Evolutionary conservation across 1,140 invertebrate genomes (phyloP).

Genomic region (Micrasema minimum): DNA sequence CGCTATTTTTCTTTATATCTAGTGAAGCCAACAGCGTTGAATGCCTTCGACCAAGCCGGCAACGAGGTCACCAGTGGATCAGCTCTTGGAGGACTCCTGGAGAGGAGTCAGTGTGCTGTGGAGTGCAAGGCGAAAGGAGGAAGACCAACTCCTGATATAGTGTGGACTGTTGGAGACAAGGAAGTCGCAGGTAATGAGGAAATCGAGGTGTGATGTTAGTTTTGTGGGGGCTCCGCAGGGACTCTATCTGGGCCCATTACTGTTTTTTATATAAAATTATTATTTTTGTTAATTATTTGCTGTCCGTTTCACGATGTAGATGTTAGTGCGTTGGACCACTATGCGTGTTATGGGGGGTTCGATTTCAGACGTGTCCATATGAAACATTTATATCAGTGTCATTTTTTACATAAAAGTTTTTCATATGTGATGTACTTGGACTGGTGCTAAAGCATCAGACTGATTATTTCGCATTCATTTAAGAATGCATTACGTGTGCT

Average conservation of each 20-base stretch:
- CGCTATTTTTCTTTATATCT: slow-evolving; percentile 24
- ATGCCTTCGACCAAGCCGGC: slow-evolving; percentile 36
- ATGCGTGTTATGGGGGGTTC: too few species aligned
- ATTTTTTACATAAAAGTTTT: too few species aligned
- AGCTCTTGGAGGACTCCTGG: slow-evolving; percentile 43
- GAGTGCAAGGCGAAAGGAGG: slow-evolving; percentile 49
- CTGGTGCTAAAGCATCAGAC: too few species aligned
- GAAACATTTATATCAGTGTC: too few species aligned
- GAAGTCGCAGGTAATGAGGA: slow-evolving; percentile 37
- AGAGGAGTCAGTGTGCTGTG: slow-evolving; percentile 37
- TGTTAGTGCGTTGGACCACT: too few species aligned
- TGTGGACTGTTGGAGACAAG: slow-evolving; percentile 45
- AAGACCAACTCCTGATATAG: slow-evolving; percentile 40
- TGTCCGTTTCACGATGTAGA: too few species aligned
- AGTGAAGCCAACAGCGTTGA: slow-evolving; percentile 47
- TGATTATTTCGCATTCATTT: too few species aligned
- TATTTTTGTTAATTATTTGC: not conserved
- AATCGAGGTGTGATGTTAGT: not conserved
- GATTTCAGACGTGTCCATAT: too few species aligned
- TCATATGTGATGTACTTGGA: too few species aligned
- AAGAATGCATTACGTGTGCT: too few species aligned
- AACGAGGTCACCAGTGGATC: slow-evolving; percentile 39
- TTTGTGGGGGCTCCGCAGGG: too few species aligned
- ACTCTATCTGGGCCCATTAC: too few species aligned
- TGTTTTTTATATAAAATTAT: not conserved